Conservation (phyloP, 1,140 invertebrate species). For the Antheraea mylitta region DNA sequence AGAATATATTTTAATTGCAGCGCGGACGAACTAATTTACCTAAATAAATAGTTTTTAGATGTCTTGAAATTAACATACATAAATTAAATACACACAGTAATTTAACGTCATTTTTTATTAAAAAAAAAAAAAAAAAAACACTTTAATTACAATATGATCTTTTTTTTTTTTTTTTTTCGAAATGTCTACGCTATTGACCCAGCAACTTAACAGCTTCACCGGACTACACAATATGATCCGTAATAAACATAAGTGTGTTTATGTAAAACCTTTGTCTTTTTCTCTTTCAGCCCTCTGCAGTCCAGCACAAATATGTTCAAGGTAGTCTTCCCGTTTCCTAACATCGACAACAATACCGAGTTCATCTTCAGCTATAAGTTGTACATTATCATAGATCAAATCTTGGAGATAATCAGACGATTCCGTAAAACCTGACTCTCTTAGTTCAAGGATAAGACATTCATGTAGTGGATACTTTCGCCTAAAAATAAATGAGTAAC, state of each 20-base stretch:
- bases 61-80: too few species aligned
- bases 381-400: conserved; percentile 77
- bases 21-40: too few species aligned
- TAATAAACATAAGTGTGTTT: neutral
- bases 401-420: conserved; percentile 73
- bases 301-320: conserved; percentile 66
- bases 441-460: conserved; percentile 76
- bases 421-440: conserved; percentile 70
- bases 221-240: too few species aligned
- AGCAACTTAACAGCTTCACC: too few species aligned
- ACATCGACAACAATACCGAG: conserved; percentile 71
- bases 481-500: conserved; percentile 43
- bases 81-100: too few species aligned
- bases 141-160: too few species aligned
- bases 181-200: too few species aligned
- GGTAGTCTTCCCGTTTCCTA: conserved; percentile 57
- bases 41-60: too few species aligned
- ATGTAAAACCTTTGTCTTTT: conserved; percentile 44
- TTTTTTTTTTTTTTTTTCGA: too few species aligned
- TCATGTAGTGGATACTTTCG: conserved; percentile 74
- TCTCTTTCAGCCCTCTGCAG: conserved; percentile 70
- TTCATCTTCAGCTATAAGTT: conserved; percentile 65
- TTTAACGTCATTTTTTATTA: too few species aligned
- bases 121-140: too few species aligned
- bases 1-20: too few species aligned